These are phyloP conservation scores for Phoeniculus purpureus DNA, from an alignment of 2,797 vertebrate genomes.

Conservation along the genomic window DNA sequence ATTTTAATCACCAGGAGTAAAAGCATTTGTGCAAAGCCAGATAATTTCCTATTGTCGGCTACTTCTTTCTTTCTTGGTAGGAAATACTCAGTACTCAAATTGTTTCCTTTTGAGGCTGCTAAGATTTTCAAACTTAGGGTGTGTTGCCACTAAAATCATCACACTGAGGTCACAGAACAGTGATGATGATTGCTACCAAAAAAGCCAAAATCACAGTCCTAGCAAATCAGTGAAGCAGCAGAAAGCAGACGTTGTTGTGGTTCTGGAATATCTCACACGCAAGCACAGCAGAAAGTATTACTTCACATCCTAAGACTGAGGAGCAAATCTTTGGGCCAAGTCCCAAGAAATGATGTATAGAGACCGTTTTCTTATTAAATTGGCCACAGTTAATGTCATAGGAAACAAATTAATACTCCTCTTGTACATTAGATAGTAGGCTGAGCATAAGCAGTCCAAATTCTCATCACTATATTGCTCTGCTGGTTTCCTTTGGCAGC, in stretches of 20 bases:
- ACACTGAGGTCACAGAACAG: neutral
- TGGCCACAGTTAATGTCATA: conserved; percentile 29
- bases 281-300: neutral
- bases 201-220: neutral
- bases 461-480: conserved; percentile 19
- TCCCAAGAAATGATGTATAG: neutral
- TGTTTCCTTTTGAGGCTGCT: neutral
- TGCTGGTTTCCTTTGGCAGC: conserved; percentile 22
- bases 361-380: conserved; percentile 17
- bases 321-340: neutral
- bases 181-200: neutral
- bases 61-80: neutral
- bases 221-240: neutral
- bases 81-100: neutral
- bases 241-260: neutral
- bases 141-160: neutral
- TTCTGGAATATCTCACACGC: neutral
- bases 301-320: neutral
- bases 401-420: conserved; percentile 7
- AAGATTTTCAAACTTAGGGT: neutral
- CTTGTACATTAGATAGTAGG: neutral
- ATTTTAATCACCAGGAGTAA: neutral
- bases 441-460: conserved; percentile 4
- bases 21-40: neutral
- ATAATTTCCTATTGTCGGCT: neutral